Conservation (phyloP, 2,797 vertebrate genomes). For the Phaenicophaeus curvirostris region DNA sequence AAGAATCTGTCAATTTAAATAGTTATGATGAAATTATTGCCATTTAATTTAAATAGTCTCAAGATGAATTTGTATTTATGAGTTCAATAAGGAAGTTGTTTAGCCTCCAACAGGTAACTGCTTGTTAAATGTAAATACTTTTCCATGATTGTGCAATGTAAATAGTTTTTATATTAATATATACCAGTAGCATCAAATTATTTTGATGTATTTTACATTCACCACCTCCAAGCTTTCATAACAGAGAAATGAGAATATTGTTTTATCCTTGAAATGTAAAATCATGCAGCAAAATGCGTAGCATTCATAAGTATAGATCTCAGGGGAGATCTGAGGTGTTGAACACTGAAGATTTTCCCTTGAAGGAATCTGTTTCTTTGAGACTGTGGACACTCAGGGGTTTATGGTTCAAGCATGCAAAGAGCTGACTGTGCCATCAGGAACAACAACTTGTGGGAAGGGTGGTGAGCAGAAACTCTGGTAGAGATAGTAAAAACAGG, state of each 20-base stretch:
- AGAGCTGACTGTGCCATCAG: not conserved
- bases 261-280: not conserved
- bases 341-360: not conserved
- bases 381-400: rapidly evolving
- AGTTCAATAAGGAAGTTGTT: not conserved
- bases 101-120: not conserved
- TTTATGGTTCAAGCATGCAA: not conserved
- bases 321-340: not conserved
- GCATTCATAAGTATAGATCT: not conserved
- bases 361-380: not conserved
- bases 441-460: not conserved
- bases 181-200: not conserved
- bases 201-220: not conserved
- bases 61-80: not conserved
- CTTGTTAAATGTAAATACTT: not conserved
- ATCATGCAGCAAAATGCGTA: not conserved
- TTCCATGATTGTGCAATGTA: not conserved
- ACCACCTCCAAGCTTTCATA: not conserved
- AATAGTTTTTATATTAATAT: not conserved
- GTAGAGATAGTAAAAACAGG: not conserved
- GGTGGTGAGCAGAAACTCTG: not conserved
- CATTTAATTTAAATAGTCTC: not conserved
- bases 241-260: not conserved
- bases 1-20: not conserved
- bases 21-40: not conserved